Conservation (phyloP, 2,113 vertebrate species). For the Myiozetetes cayanensis region DNA sequence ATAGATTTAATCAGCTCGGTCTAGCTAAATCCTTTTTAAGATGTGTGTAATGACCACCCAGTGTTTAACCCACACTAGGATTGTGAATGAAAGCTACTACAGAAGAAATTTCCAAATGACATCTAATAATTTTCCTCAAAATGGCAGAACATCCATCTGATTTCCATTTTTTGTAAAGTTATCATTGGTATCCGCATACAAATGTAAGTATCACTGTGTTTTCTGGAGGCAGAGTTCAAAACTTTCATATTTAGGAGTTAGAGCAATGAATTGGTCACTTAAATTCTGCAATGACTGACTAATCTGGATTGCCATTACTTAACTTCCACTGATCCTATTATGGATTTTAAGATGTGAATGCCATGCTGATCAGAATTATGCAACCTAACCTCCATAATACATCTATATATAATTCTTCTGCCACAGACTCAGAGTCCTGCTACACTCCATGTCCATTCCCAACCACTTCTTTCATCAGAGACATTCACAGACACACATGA, state of each 20-base stretch:
- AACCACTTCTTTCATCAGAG: background rate
- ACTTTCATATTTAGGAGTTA: background rate
- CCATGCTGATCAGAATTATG: background rate
- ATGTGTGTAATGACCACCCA: slow-evolving; percentile 23
- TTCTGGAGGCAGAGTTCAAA: background rate
- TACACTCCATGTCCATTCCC: background rate
- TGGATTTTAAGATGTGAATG: background rate
- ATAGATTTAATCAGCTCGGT: slow-evolving; percentile 46
- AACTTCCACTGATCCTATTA: slow-evolving; percentile 48
- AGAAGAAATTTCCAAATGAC: background rate
- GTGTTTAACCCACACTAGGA: background rate
- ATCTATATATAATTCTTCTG: background rate
- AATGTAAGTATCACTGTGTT: background rate
- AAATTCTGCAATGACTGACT: slow-evolving; percentile 2
- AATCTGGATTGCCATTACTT: slow-evolving; percentile 24
- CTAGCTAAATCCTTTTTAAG: slow-evolving; percentile 43
- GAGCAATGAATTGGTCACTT: background rate
- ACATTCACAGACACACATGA: accelerated
- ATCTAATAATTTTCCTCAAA: background rate
- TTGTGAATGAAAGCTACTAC: background rate
- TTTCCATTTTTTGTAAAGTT: background rate
- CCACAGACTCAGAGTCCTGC: background rate
- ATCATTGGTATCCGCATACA: background rate
- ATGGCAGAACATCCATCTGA: background rate
- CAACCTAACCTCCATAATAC: background rate